A percentile compares a stretch with the other conserved stretches of the same genome.
These are phyloP conservation scores for Peromyscus maniculatus DNA, from an alignment of 2,113 vertebrate genomes.

Conservation along the genomic window DNA sequence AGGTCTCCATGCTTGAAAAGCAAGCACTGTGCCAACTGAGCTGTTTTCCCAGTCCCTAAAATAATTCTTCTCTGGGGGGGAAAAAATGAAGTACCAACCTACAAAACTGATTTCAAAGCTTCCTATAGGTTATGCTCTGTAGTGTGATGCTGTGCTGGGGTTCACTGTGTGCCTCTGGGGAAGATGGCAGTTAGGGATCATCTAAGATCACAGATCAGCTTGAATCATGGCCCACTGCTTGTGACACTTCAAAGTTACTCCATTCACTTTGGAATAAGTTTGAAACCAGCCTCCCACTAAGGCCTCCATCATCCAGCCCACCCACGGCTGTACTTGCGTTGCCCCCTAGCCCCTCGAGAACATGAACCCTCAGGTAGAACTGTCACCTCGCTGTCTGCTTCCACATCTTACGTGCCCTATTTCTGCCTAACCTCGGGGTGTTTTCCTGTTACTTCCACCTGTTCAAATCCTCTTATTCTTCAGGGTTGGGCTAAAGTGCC, in stretches of 20 bases:
- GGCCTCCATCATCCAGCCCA: neutral
- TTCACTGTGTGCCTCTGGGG: neutral
- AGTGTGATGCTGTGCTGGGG: neutral
- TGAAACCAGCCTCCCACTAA: neutral
- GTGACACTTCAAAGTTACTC: neutral
- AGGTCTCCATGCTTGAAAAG: neutral
- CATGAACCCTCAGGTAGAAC: neutral
- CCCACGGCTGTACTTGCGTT: neutral
- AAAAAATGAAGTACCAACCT: neutral
- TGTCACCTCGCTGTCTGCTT: no score
- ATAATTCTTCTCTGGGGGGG: neutral
- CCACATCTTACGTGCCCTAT: neutral
- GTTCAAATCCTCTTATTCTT: neutral
- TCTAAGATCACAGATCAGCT: neutral
- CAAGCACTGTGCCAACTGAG: neutral
- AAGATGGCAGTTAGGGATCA: neutral
- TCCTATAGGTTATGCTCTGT: fast-evolving
- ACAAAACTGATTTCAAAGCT: neutral
- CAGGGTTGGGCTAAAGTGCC: neutral
- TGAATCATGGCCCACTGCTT: neutral
- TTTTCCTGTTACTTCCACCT: neutral
- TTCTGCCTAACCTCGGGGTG: neutral
- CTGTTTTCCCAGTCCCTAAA: neutral
- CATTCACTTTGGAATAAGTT: neutral
- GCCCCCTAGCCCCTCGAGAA: neutral